Percentiles rank a stretch among this genome's conserved stretches.
phyloP scores from a whole-genome alignment of 2,888 invertebrate species.

The Volucella bombylans region DNA sequence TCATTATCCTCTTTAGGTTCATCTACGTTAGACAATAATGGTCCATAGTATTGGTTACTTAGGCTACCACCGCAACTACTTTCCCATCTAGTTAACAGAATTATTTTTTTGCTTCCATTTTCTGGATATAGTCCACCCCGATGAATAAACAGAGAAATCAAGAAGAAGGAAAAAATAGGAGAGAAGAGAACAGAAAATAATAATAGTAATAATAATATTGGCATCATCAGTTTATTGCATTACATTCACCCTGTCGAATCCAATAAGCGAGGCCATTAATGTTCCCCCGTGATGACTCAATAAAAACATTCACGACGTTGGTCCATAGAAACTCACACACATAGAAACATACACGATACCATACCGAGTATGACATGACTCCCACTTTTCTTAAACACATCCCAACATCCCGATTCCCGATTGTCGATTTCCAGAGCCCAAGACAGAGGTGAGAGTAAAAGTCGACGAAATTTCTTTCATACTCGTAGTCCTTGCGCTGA shows the following conservation, averaged over 20 bases:
- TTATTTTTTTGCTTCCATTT: not conserved
- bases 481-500: constrained; percentile 16
- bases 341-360: not conserved
- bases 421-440: too few relatives aligned
- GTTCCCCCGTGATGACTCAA: constrained; percentile 61
- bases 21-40: constrained; percentile 48
- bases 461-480: constrained; percentile 21
- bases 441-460: constrained; percentile 25
- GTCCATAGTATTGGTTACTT: constrained; percentile 13
- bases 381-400: constrained; percentile 28
- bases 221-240: constrained; percentile 68
- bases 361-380: not conserved
- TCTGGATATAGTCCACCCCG: constrained; percentile 5
- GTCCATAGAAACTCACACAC: constrained; percentile 11
- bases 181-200: constrained; percentile 44
- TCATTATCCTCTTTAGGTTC: constrained; percentile 67
- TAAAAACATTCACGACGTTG: constrained; percentile 45
- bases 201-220: constrained; percentile 66
- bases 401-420: constrained; percentile 5
- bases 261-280: constrained; percentile 63
- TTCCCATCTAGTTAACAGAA: constrained; percentile 11
- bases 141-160: not conserved
- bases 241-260: constrained; percentile 65
- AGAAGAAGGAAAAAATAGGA: not conserved
- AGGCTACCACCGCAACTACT: constrained; percentile 18